phyloP scores from a whole-genome alignment of 2,113 vertebrate species.

The Ranitomeya imitator region DNA sequence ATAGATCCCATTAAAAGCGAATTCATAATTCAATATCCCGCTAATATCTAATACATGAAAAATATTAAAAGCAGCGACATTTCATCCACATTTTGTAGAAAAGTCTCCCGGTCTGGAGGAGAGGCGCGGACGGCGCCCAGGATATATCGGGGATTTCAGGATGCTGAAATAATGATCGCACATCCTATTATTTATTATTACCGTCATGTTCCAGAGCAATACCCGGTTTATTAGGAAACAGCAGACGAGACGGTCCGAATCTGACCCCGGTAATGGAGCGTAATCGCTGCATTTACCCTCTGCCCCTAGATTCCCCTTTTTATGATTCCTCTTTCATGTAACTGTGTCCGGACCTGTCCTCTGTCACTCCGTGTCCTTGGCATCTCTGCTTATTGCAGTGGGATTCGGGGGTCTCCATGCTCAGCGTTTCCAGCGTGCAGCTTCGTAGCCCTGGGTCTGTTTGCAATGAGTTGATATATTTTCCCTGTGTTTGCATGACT shows the following conservation, averaged over 20 bases:
- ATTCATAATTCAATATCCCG: constrained; percentile 44
- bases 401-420: not conserved
- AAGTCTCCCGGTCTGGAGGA: not conserved
- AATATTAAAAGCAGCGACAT: not conserved
- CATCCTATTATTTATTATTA: constrained; percentile 4
- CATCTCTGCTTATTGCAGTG: not conserved
- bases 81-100: not conserved
- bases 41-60: constrained; percentile 44
- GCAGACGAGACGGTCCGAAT: not conserved
- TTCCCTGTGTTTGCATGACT: constrained; percentile 4
- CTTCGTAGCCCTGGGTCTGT: constrained; percentile 11
- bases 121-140: not conserved
- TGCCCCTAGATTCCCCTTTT: not conserved
- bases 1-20: constrained; percentile 43
- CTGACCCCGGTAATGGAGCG: not conserved
- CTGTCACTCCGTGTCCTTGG: not conserved
- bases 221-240: not conserved
- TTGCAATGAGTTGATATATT: not conserved
- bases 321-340: not conserved
- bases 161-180: not conserved
- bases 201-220: not conserved
- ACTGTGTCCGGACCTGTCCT: not conserved
- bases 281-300: not conserved
- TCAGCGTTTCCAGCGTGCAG: not conserved
- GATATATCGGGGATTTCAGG: not conserved